Percentiles rank a stretch among this genome's conserved stretches.
These are phyloP conservation scores for Hippocampus guttulatus DNA, from an alignment of 2,113 vertebrate species.

Conservation along the genomic window DNA sequence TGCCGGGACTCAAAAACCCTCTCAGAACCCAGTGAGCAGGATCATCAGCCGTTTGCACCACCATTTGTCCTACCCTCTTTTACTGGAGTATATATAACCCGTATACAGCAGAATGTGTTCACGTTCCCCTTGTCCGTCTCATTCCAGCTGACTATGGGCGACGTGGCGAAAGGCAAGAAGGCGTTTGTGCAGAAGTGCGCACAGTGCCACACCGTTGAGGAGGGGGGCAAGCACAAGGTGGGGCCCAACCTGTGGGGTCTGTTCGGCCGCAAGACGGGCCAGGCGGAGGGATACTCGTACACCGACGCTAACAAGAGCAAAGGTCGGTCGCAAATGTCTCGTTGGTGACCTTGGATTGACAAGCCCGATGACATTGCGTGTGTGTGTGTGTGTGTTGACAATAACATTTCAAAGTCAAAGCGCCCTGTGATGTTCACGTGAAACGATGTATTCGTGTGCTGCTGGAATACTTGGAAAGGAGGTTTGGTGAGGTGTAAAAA, in stretches of 20 bases:
- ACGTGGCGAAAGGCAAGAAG: slow-evolving; percentile 76
- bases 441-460: no score
- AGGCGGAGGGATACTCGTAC: slow-evolving; percentile 76
- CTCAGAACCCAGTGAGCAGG: no score
- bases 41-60: no score
- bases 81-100: no score
- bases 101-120: not conserved
- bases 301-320: slow-evolving; percentile 82
- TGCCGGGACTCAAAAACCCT: no score
- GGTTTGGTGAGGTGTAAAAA: not conserved
- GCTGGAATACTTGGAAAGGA: no score
- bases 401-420: no score
- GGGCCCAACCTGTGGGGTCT: slow-evolving; percentile 79
- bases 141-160: slow-evolving; percentile 64
- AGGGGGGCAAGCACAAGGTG: slow-evolving; percentile 77
- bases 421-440: no score
- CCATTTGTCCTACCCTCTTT: no score
- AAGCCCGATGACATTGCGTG: not conserved
- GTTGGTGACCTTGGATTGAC: not conserved
- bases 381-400: no score
- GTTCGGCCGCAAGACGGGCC: slow-evolving; percentile 73
- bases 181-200: slow-evolving; percentile 79
- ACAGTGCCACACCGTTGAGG: slow-evolving; percentile 78
- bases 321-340: slow-evolving; percentile 57
- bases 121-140: not conserved